Evolutionary conservation across 2,797 vertebrate genomes (phyloP).

Genomic region (Poecilia picta): DNA sequence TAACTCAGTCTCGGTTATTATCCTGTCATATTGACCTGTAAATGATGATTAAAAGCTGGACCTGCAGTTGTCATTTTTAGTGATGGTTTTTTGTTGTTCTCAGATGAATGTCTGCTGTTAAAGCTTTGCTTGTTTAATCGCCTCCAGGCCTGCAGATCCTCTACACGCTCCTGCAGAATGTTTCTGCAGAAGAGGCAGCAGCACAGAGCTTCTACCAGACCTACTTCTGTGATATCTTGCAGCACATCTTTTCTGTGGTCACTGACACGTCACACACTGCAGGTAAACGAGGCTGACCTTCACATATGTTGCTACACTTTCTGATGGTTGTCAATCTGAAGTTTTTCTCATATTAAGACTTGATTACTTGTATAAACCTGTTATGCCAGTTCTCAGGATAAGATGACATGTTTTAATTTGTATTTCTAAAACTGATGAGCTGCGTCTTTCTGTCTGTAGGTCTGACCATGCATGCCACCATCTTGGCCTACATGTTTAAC

Average conservation of each 20-base stretch:
- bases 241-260: conserved; percentile 98
- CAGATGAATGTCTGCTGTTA: neutral
- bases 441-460: conserved; percentile 72
- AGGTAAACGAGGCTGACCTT: conserved; percentile 70
- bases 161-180: conserved; percentile 95
- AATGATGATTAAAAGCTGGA: neutral
- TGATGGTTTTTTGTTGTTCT: neutral
- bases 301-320: neutral
- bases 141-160: conserved; percentile 89
- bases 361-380: neutral
- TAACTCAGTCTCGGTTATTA: neutral
- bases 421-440: neutral
- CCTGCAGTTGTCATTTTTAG: neutral
- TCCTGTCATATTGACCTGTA: neutral
- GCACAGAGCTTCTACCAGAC: conserved; percentile 99
- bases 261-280: conserved; percentile 98
- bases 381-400: neutral
- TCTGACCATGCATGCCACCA: conserved; percentile 97
- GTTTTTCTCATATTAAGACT: neutral
- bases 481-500: conserved; percentile 98
- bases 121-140: neutral
- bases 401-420: neutral
- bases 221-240: conserved; percentile 96
- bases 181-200: conserved; percentile 93
- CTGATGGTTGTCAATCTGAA: neutral